Conservation (phyloP, 2,797 vertebrate species). For the Cossypha niveicapilla region DNA sequence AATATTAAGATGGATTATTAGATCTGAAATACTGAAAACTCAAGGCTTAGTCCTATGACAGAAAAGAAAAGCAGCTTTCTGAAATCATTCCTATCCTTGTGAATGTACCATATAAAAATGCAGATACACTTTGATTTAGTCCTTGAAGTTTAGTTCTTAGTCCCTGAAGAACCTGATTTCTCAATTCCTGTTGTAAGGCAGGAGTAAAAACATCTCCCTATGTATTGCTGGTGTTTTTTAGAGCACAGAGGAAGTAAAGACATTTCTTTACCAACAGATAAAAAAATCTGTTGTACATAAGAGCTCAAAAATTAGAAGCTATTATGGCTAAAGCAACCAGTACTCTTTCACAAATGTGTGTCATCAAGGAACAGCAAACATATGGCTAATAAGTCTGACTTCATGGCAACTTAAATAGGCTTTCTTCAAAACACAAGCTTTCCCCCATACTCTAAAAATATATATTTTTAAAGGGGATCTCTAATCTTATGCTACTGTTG, state of each 20-base stretch:
- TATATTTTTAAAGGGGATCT: not conserved
- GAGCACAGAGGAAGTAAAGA: not conserved
- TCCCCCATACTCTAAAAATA: not conserved
- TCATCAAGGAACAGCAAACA: not conserved
- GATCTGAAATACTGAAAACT: not conserved
- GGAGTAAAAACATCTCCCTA: not conserved
- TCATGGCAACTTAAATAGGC: not conserved
- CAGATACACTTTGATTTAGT: not conserved
- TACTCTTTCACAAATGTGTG: accelerated
- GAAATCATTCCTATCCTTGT: not conserved
- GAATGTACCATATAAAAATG: not conserved
- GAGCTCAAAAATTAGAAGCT: not conserved
- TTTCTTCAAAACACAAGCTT: not conserved
- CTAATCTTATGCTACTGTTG: not conserved
- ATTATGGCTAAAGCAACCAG: not conserved
- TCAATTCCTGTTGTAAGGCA: not conserved
- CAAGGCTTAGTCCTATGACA: not conserved
- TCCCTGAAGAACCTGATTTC: not conserved
- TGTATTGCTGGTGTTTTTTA: not conserved
- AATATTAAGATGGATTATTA: not conserved
- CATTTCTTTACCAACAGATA: not conserved
- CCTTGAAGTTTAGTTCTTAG: not conserved
- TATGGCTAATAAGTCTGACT: not conserved
- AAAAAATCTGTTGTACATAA: not conserved
- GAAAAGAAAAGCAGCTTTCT: not conserved